Evolutionary conservation across 2,797 vertebrate species (phyloP).

Genomic region (Coreius guichenoti): DNA sequence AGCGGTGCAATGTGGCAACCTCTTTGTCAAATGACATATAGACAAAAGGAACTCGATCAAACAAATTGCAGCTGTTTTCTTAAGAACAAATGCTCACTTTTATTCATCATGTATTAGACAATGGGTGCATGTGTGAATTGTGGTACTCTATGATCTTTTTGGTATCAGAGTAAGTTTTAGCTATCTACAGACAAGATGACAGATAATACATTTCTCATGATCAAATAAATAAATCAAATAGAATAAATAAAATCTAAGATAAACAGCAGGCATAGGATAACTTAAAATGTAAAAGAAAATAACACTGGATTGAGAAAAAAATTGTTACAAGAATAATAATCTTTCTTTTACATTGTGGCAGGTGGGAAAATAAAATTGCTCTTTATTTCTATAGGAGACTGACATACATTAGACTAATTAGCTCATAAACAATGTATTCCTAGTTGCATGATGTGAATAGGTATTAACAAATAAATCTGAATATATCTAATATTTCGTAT

Average conservation of each 20-base stretch:
- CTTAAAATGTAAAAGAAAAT: background rate
- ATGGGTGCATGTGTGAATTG: background rate
- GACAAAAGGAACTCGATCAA: conserved; percentile 32
- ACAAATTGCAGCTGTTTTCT: background rate
- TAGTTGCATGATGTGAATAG: conserved; percentile 12
- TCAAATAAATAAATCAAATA: background rate
- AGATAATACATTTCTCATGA: background rate
- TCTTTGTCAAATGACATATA: conserved; percentile 28
- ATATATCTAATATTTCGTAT: background rate
- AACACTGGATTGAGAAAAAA: background rate
- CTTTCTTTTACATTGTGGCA: conserved; percentile 11
- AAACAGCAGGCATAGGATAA: background rate
- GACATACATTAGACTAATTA: conserved; percentile 7
- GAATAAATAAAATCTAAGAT: background rate
- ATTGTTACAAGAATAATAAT: background rate
- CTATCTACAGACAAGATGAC: background rate
- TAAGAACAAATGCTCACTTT: background rate
- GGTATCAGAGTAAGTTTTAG: background rate
- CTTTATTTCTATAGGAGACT: background rate
- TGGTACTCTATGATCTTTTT: background rate
- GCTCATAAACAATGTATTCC: conserved; percentile 13
- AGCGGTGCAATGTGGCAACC: background rate
- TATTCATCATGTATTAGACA: background rate
- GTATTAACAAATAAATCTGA: background rate
- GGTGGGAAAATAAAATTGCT: background rate